Evolutionary conservation across 2,888 invertebrate genomes (phyloP), one percentile per base, ranked within the genome.

Genomic region (Sinotaia quadrata): DNA sequence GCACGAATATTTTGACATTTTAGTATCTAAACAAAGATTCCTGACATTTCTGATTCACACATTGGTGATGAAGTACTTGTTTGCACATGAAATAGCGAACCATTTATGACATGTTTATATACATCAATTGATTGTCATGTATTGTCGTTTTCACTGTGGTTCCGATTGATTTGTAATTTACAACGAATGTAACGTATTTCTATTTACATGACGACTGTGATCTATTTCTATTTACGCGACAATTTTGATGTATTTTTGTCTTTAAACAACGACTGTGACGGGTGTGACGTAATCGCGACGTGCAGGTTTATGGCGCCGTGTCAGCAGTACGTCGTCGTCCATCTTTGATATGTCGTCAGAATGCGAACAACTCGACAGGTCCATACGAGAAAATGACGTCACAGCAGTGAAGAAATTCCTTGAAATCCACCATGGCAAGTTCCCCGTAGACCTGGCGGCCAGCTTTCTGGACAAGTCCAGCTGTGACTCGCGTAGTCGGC

Each of bases 311-410:
- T 49, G 37, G 57, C 58, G 71, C 7, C 75, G 84, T 4, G 79
- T 82, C 0, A 82, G 81, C 81, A 89, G 89, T 78, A 85, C 88
- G 44, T 87, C 88, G 24, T 89, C 89, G 3, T 89, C 89, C 61
- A 87, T 89, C 74, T 89, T 88, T 76, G 89, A 89, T 79, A 81
- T 89, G 69, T 87, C 88, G 27, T 83, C 84, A 34, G 89, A 90
- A 78, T 90, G 89, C 44, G 89, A 89, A 60, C 88, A 89, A 75
- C 84, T 91, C 74, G 91, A 91, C 77, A 81, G 88, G 60, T 90
- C 90, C 7, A 89, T 91, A 58, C 87, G 89, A 58, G 88, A 88
- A 76, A 91, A 91, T 82, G 90, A 91, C 81, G 87, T 89, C 27
- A 80, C 85, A 67, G 84, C 88, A 56, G 90, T 90, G 56, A 89